Conservation (phyloP, 2,113 vertebrate species). For the Elanoides forficatus region DNA sequence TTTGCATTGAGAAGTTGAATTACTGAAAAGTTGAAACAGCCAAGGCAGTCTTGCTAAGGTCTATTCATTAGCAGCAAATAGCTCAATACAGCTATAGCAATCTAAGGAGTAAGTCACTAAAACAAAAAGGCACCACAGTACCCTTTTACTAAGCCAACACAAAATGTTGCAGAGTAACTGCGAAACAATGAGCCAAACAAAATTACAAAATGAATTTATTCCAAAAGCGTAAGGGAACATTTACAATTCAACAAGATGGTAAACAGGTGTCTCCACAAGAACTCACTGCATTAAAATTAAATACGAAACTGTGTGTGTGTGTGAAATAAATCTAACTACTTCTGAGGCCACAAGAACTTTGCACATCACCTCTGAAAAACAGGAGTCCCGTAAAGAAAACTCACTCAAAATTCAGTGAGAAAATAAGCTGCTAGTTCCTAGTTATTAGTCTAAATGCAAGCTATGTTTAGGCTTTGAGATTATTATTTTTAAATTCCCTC, state of each 20-base stretch:
- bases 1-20: background rate
- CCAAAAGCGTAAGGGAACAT: slow-evolving; percentile 74
- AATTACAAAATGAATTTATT: slow-evolving; percentile 83
- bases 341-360: slow-evolving; percentile 13
- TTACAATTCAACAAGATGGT: slow-evolving; percentile 71
- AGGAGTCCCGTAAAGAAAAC: background rate
- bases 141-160: background rate
- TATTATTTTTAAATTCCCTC: background rate
- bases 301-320: background rate
- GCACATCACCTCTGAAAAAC: slow-evolving; percentile 23
- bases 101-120: background rate
- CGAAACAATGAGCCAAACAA: slow-evolving; percentile 69
- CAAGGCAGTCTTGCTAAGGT: background rate
- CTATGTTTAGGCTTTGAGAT: background rate
- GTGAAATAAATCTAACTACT: background rate
- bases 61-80: background rate
- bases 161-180: slow-evolving; percentile 1
- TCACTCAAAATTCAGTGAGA: background rate
- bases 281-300: slow-evolving; percentile 18
- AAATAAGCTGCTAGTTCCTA: background rate
- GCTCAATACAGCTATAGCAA: background rate
- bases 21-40: background rate
- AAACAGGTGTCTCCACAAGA: slow-evolving; percentile 68
- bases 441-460: background rate
- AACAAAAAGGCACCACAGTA: background rate